Evolutionary conservation across 2,888 invertebrate species (phyloP), one percentile per base, ranked within the genome.

Genomic region (Mythimna vitellina): DNA sequence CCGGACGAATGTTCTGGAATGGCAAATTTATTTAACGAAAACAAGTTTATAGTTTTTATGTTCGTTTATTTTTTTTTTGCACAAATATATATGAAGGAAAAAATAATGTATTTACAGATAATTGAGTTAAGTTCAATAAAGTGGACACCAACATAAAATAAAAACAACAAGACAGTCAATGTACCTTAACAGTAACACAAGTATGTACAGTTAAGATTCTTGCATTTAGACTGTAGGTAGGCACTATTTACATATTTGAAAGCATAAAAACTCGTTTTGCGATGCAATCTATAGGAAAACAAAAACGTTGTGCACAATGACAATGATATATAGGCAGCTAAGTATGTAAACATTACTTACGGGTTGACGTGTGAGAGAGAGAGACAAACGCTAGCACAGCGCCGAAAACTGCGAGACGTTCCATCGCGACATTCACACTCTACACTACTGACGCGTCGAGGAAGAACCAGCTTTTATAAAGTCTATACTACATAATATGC

Each of bases 381-480:
- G 62, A 63, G 63, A 62, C 17, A 17, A 62, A 70, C 8, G 70
- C 54, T 22, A 72, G n/a, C 35, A 62, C 29, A 29, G 46, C 12
- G n/a, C 32, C 29, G 46, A 72, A 25, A 49, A 5, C 10, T 17
- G 20, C 35, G 25, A 63, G 63, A 49, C 35, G 46, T 12, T 17
- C 25, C 72, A 72, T 72, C 25, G 42, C 32, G 54, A 42, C 42
- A 69, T 54, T 60, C 54, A 25, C 46, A 35, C 25, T 49, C 46
- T 12, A 72, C 46, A 70, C 70, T 72, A 63, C 25, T 7, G 56
- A n/a, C 17, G 22, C 17, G 25, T 10, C 32, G 42, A 32, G 14
- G 5, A 22, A 46, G 10, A 49, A 49, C 22, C 54, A 63, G 70
- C 72, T 70, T 63, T 63, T 62, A 72, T 72, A 72, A 49, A 56